Base-by-base conservation (phyloP, 2,113 vertebrate genomes). In the Brachypodius melanocephalos region DNA sequence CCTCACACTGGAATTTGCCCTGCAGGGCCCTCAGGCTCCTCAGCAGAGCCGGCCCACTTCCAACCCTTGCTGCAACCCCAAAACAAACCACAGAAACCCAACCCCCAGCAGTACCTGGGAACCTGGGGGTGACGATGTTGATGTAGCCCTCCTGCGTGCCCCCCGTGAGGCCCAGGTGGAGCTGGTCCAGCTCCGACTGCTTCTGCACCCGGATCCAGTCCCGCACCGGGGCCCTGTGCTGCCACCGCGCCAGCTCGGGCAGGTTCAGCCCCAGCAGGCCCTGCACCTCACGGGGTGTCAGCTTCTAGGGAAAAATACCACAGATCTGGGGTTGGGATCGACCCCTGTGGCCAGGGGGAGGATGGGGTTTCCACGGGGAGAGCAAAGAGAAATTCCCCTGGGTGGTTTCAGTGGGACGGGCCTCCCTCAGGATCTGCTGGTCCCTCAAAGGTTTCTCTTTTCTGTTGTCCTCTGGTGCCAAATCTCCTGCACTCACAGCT, bases 81-180 rank as follows among this genome's bases (percentile, higher is more conserved):
- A 34, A n/a, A 7, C 0, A 26, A 63, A 6, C 31, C 48, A 4
- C 4, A 14, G 14, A 28, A 72, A 3, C 40, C 16, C 54, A 29
- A 5, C 5, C 38, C 38, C 24, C n/a, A 36, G 21, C 13, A 5
- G 6, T 58, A 97, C 96, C 0, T 38, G 51, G 31, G n/a, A 77
- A 74, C 10, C 8, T 77, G 40, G 93, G 94, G 0, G 22, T 40
- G 55, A 77, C 1, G 0, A 98, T 10, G 88, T 97, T 66, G 3
- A 98, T 80, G 63, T 97, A 98, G 21, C 98, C 97, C 14, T 97
- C 96, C 28, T 97, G 98, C 0, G 85, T 22, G 22, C 98, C 97
- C 2, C 98, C 97, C 0, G 3, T 63, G 19, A 98, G 94, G 2
- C 97, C 97, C 21, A 97, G 2, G 3, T 32, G 34, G 14, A 98